A percentile compares a stretch with the other conserved stretches of the same genome.
These are phyloP conservation scores for Thamnophis sirtalis DNA, from an alignment of 2,113 vertebrate genomes.

Conservation along the genomic window DNA sequence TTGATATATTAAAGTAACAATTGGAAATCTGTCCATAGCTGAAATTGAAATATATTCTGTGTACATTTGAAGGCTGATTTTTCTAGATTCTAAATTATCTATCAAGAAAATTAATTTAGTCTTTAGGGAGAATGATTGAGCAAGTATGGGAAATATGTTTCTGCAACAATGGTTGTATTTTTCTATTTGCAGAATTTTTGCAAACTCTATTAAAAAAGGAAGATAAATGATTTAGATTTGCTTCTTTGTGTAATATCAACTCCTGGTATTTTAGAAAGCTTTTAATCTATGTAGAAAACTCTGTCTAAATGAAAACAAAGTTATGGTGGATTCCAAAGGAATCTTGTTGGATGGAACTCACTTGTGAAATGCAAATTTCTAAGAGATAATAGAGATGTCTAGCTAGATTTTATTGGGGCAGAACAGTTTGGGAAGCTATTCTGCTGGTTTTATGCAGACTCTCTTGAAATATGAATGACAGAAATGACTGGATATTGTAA, in stretches of 20 bases:
- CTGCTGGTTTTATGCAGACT: slow-evolving; percentile 33
- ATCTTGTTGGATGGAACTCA: background rate
- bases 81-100: background rate
- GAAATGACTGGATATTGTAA: slow-evolving; percentile 33
- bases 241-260: background rate
- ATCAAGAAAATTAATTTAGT: background rate
- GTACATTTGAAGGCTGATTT: background rate
- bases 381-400: background rate
- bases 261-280: background rate
- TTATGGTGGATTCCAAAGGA: background rate
- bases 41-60: background rate
- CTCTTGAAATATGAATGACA: slow-evolving; percentile 40
- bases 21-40: background rate
- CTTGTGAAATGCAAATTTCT: background rate
- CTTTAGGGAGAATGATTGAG: background rate
- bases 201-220: background rate
- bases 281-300: background rate
- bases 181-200: background rate
- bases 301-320: background rate
- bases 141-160: background rate
- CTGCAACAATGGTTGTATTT: background rate
- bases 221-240: background rate
- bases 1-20: background rate
- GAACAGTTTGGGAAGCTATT: slow-evolving; percentile 36
- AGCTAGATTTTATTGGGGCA: slow-evolving; percentile 26